These are phyloP conservation scores for Hyposoter didymator DNA, from an alignment of 2,888 invertebrate genomes.

Conservation along the genomic window DNA sequence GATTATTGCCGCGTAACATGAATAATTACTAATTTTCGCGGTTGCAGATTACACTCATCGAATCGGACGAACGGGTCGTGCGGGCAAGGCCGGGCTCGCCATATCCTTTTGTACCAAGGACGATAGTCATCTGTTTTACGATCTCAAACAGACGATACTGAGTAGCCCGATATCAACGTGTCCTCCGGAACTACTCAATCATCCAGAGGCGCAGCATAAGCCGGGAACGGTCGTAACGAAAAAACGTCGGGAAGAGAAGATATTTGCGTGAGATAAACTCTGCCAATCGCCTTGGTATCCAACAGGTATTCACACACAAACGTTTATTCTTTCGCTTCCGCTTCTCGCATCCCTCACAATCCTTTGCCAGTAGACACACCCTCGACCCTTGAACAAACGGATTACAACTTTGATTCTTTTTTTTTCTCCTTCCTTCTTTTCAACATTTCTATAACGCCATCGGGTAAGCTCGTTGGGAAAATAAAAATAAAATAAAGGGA, in stretches of 20 bases:
- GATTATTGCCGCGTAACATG: neutral
- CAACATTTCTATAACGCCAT: neutral
- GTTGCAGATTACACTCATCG: conserved; percentile 95
- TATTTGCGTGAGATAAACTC: conserved; percentile 90
- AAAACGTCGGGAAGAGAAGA: conserved; percentile 96
- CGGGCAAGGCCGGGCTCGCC: conserved; percentile 98
- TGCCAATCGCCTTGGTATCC: conserved; percentile 11
- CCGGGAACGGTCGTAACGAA: conserved; percentile 98
- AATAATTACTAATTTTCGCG: neutral
- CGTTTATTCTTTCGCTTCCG: neutral
- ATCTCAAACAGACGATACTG: conserved; percentile 96
- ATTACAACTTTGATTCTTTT: neutral
- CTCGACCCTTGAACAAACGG: neutral
- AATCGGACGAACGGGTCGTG: conserved; percentile 99
- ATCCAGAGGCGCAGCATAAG: conserved; percentile 99
- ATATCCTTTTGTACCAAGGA: conserved; percentile 99
- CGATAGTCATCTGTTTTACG: conserved; percentile 97
- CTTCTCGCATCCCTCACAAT: neutral
- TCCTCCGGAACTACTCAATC: conserved; percentile 98
- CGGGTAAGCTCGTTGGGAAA: too few species aligned
- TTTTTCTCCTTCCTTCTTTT: too few species aligned
- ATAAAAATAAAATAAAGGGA: too few species aligned
- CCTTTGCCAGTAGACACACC: neutral
- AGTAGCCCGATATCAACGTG: conserved; percentile 97
- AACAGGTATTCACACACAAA: neutral